A percentile compares a stretch with the other conserved stretches of the same genome.
phyloP scores from a whole-genome alignment of 2,797 vertebrate genomes.

The Discoglossus pictus region DNA sequence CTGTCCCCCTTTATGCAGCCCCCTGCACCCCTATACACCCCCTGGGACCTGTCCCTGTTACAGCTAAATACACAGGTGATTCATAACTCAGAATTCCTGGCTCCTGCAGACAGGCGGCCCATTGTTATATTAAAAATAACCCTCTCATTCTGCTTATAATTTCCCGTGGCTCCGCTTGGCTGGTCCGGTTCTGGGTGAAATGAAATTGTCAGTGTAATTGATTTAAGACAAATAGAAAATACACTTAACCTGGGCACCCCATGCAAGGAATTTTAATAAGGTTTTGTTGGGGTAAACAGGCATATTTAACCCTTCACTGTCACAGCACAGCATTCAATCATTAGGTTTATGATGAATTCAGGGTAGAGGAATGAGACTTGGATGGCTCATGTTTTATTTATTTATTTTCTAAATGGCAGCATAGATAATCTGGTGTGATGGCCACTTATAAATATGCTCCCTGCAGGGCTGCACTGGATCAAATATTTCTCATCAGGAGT shows the following conservation, averaged over 20 bases:
- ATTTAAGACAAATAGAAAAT: conserved; percentile 54
- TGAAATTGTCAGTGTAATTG: conserved; percentile 37
- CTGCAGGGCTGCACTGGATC: no score
- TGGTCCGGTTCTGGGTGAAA: conserved; percentile 11
- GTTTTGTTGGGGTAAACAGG: conserved; percentile 6
- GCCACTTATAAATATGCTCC: no score
- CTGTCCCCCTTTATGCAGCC: no score
- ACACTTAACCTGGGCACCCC: conserved; percentile 48
- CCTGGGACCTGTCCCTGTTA: conserved; percentile 4
- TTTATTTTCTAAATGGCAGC: no score
- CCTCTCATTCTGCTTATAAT: conserved; percentile 17
- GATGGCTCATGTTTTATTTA: no score
- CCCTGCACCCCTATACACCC: conserved; percentile 2
- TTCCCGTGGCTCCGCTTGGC: conserved; percentile 18
- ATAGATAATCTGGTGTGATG: no score
- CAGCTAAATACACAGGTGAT: conserved; percentile 31
- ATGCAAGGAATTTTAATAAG: conserved; percentile 50
- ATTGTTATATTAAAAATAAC: conserved; percentile 43
- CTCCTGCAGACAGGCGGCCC: conserved; percentile 10
- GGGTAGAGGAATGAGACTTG: no score
- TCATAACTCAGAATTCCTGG: neutral
- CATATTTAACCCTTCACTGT: conserved; percentile 28
- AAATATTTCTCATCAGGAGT: no score
- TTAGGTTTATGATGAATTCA: no score
- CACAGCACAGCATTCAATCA: no score